These are phyloP conservation scores for Ginglymostoma cirratum DNA, from an alignment of 2,113 vertebrate genomes.

Conservation along the genomic window DNA sequence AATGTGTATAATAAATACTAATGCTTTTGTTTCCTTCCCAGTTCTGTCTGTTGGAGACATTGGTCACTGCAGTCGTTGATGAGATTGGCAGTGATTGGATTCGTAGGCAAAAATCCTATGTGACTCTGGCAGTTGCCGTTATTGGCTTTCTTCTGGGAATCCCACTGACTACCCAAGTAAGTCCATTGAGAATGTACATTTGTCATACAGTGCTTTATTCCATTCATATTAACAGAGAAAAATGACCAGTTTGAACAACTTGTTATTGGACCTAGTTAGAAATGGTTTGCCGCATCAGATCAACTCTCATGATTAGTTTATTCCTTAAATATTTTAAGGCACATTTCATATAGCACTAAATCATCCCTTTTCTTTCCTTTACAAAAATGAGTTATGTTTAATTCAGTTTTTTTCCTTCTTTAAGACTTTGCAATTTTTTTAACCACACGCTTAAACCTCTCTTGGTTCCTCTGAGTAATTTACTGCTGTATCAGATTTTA, in stretches of 20 bases:
- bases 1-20: neutral
- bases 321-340: neutral
- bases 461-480: neutral
- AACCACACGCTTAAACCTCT: neutral
- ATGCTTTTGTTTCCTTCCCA: slow-evolving; percentile 40
- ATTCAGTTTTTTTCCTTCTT: neutral
- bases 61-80: slow-evolving; percentile 91
- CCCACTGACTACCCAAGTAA: slow-evolving; percentile 83
- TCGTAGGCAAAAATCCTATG: slow-evolving; percentile 76
- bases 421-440: neutral
- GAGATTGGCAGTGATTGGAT: slow-evolving; percentile 96
- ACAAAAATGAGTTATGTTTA: neutral
- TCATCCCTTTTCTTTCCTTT: neutral
- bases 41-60: slow-evolving; percentile 92
- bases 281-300: neutral
- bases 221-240: neutral
- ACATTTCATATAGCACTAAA: neutral
- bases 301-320: neutral
- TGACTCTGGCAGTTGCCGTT: slow-evolving; percentile 79
- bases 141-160: slow-evolving; percentile 83
- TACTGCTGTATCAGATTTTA: neutral
- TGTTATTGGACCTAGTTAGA: neutral
- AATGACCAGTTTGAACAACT: neutral
- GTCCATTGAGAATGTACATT: slow-evolving; percentile 29
- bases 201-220: neutral